These are phyloP conservation scores for Drosophila tristis DNA, from an alignment of 1,140 invertebrate species.

Conservation along the genomic window DNA sequence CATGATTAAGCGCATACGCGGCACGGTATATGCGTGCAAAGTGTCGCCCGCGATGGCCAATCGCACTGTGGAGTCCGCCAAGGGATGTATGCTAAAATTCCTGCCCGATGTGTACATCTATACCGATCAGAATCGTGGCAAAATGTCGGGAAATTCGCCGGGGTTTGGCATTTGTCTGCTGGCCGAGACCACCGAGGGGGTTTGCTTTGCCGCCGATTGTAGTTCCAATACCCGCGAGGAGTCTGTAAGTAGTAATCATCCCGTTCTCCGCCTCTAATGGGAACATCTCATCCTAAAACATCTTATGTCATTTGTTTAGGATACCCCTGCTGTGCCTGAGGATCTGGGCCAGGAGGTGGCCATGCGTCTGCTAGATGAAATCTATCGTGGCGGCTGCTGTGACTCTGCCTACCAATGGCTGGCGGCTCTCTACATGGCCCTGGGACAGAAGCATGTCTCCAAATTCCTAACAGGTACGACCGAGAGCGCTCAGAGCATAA, in stretches of 20 bases:
- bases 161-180: slow-evolving; percentile 96
- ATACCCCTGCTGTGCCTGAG: slow-evolving; percentile 91
- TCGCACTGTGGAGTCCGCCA: slow-evolving; percentile 96
- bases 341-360: slow-evolving; percentile 95
- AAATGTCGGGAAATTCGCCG: slow-evolving; percentile 93
- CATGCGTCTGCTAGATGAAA: slow-evolving; percentile 93
- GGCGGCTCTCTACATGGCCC: slow-evolving; percentile 94
- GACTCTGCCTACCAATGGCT: slow-evolving; percentile 96
- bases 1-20: slow-evolving; percentile 97
- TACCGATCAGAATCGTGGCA: slow-evolving; percentile 95
- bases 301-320: slow-evolving; percentile 59
- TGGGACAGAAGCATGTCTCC: slow-evolving; percentile 98
- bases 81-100: slow-evolving; percentile 95
- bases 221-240: slow-evolving; percentile 82
- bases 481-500: neutral
- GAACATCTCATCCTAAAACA: neutral
- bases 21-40: slow-evolving; percentile 87
- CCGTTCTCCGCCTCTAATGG: neutral
- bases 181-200: slow-evolving; percentile 96
- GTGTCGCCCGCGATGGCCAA: slow-evolving; percentile 96
- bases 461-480: slow-evolving; percentile 88
- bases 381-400: slow-evolving; percentile 95
- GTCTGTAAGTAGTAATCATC: slow-evolving; percentile 39
- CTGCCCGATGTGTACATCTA: slow-evolving; percentile 98
- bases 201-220: slow-evolving; percentile 90